Conservation (phyloP, 2,797 vertebrate species). For the Limosa lapponica region DNA sequence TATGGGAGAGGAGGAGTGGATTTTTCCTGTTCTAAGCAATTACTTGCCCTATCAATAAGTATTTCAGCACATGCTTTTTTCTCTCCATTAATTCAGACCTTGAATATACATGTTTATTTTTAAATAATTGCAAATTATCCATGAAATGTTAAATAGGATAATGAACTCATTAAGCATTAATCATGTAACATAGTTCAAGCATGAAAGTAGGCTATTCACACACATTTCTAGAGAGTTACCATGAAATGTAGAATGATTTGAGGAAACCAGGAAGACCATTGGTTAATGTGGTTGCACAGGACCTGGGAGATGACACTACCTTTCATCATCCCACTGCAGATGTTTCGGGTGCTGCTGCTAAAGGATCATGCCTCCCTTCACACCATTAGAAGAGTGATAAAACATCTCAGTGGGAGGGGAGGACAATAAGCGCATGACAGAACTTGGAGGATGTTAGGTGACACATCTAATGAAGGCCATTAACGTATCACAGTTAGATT, state of each 20-base stretch:
- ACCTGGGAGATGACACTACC: background rate
- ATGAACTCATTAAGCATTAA: conserved; percentile 54
- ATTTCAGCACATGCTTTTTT: conserved; percentile 4
- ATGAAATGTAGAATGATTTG: rapidly evolving
- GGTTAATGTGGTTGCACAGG: background rate
- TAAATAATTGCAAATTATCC: conserved; percentile 53
- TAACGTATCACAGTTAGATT: background rate
- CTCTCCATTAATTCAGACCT: conserved; percentile 22
- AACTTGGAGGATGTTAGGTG: background rate
- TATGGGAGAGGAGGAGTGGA: background rate
- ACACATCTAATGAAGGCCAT: conserved; percentile 42
- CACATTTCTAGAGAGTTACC: background rate
- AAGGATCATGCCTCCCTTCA: background rate
- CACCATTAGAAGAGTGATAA: background rate
- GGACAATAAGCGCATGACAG: rapidly evolving
- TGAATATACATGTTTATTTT: conserved; percentile 60
- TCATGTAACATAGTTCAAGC: background rate
- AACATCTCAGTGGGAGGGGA: background rate
- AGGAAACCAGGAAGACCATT: background rate
- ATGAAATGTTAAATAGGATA: conserved; percentile 59
- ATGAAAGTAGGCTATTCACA: background rate
- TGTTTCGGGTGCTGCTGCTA: rapidly evolving
- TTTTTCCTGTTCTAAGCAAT: background rate
- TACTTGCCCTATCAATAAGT: background rate
- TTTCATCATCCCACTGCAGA: background rate